Evolutionary conservation across 2,888 invertebrate genomes (phyloP).

Genomic region (Meta bourneti): DNA sequence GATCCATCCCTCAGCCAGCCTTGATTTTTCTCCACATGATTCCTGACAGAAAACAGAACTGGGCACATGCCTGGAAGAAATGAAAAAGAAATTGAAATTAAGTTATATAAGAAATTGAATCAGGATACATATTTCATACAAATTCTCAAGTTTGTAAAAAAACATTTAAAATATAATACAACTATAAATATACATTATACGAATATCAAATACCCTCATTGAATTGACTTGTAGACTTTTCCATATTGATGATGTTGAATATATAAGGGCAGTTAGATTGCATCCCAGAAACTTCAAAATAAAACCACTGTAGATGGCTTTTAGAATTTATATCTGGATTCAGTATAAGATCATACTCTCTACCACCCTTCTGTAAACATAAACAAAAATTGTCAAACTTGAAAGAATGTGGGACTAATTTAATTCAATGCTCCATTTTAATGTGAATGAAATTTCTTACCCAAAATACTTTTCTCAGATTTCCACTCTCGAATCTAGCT

Average conservation of each 20-base stretch:
- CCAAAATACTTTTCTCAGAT: slow-evolving; percentile 90
- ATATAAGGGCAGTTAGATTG: slow-evolving; percentile 86
- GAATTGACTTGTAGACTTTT: slow-evolving; percentile 92
- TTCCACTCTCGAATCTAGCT: slow-evolving; percentile 92
- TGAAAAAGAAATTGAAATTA: not conserved
- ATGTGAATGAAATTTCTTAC: slow-evolving; percentile 80
- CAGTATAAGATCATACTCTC: slow-evolving; percentile 90
- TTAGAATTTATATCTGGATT: slow-evolving; percentile 91
- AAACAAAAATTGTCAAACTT: not conserved
- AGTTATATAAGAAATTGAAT: not conserved
- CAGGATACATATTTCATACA: no score
- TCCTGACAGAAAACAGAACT: slow-evolving; percentile 90
- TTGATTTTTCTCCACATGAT: slow-evolving; percentile 82
- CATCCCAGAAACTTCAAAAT: slow-evolving; percentile 92
- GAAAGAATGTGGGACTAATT: not conserved
- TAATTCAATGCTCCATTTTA: not conserved
- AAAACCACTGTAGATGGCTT: slow-evolving; percentile 93
- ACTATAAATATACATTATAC: no score
- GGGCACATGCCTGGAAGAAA: slow-evolving; percentile 88
- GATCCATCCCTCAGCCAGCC: slow-evolving; percentile 85
- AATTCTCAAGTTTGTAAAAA: no score
- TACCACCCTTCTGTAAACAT: slow-evolving; percentile 85
- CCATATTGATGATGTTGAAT: slow-evolving; percentile 93
- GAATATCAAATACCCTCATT: slow-evolving; percentile 84
- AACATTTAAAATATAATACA: no score